Evolutionary conservation across 2,113 vertebrate genomes (phyloP), one percentile per base, ranked within the genome.

Genomic region (Sebastes schlegelii): DNA sequence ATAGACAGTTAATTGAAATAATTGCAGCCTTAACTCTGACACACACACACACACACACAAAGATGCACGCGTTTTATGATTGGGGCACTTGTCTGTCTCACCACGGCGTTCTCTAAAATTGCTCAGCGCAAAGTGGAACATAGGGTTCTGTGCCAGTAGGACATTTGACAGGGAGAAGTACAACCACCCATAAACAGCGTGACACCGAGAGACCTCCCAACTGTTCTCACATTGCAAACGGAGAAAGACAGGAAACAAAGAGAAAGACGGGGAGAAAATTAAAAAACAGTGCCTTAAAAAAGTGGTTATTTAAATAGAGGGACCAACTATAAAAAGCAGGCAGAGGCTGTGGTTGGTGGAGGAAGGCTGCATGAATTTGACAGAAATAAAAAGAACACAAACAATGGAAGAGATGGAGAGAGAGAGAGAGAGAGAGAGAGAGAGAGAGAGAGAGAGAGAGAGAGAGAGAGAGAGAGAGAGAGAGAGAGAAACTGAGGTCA

Each of bases 401-500:
- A 92, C 82, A 92, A 87, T 85, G 79, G 48, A 72, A 65, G 71
- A 65, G 74, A 80, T 55, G 61, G 40, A 49, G 40, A 19, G 76
- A 63, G 76, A 67, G n/a, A n/a, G 74, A 34, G 68, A 52, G 46
- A 6, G 77, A 70, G 43, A 83, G 69, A 71, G 62, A 69, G 21
- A 70, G 74, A 51, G 45, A 67, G 26, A 79, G 45, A 73, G 26
- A 19, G 54, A 17, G 75, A 68, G 71, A 63, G 74, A 52, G 61
- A 52, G 46, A 9, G 66, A 70, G n/a, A 84, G 73, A 71, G 52
- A 73, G 23, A 72, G 69, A 49, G 45, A 62, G 26, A 79, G 43
- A 80, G 58, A 14, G 71, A 78, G 71, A 83, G 81, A 89, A 73
- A 86, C 64, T 63, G 69, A 51, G 83, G 89, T 88, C 89, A 86